Base-by-base conservation (phyloP, 2,113 vertebrate species). In the Tricholaema leucomelas region DNA sequence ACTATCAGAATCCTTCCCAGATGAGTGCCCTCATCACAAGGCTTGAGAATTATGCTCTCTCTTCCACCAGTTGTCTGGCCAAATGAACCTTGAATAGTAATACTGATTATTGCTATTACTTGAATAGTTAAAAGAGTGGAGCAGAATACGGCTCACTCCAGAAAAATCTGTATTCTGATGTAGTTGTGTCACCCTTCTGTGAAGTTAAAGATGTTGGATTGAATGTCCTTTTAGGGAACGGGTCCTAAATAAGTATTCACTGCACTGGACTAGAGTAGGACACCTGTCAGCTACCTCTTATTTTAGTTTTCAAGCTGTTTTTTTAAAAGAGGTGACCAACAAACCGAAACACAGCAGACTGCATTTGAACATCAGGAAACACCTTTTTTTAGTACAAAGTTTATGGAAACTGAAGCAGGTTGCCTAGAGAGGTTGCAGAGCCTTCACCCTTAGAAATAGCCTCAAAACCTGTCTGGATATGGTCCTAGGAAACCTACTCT, bases 21-120 rank as follows among this genome's bases (percentile, higher is more conserved):
- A 75, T 17, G 35, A 92, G 12, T 44, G 74, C 58, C 28, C 38
- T 79, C 67, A 84, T 90, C 65, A 61, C 27, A 69, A 9, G 36
- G 42, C 54, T 84, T 75, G 74, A 84, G 50, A 86, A 79, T 87
- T 65, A 58, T 25, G 85, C 18, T 15, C 36, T 92, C 13, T 12
- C 33, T 92, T 75, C 58, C 55, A 76, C n/a, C 1, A 2, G n/a
- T 52, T 90, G 70, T 64, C 61, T 38, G 38, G 44, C 24, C 59
- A 88, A 90, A 88, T 58, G 48, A 93, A 61, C 70, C 81, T 40
- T 73, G 44, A 87, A 72, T 48, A 86, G 87, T 72, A 90, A 91
- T 79, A 76, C 59, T 72, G 35, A 82, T 79, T 86, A 87, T 70
- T 89, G 25, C 78, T 79, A 36, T 75, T 79, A 92, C 63, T 76